A percentile compares a stretch with the other conserved stretches of the same genome.
Conservation (phyloP, 1,140 invertebrate genomes). For the Cotesia typhae region DNA sequence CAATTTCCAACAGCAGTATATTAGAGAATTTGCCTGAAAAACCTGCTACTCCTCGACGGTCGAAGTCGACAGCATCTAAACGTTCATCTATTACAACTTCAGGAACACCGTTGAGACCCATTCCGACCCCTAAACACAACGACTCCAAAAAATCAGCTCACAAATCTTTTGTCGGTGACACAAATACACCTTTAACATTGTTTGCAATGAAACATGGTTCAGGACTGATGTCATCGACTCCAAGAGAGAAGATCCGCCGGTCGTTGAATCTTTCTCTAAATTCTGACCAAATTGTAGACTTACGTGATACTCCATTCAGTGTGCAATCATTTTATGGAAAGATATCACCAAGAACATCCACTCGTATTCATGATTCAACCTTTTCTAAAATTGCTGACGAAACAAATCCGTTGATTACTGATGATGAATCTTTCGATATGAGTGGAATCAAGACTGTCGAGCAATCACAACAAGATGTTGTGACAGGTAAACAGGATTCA, state of each 20-base stretch:
- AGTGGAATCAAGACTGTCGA: slow-evolving; percentile 37
- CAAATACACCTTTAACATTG: slow-evolving; percentile 27
- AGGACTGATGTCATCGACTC: slow-evolving; percentile 40
- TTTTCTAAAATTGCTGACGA: slow-evolving; percentile 40
- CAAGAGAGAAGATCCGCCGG: slow-evolving; percentile 27
- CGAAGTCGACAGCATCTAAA: slow-evolving; percentile 27
- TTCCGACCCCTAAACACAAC: background rate
- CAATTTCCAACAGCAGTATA: slow-evolving; percentile 8
- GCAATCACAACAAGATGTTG: slow-evolving; percentile 21
- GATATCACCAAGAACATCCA: slow-evolving; percentile 26
- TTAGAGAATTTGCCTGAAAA: slow-evolving; percentile 20
- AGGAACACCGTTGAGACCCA: slow-evolving; percentile 31
- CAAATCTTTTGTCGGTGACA: slow-evolving; percentile 43
- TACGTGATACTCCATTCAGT: slow-evolving; percentile 26
- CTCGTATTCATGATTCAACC: background rate
- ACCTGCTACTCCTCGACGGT: slow-evolving; percentile 30
- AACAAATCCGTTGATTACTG: slow-evolving; percentile 42
- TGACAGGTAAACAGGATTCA: background rate
- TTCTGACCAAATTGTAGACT: background rate
- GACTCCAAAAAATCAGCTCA: slow-evolving; percentile 11
- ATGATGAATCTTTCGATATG: slow-evolving; percentile 38
- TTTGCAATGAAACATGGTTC: background rate
- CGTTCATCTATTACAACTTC: slow-evolving; percentile 26
- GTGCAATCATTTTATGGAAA: slow-evolving; percentile 31
- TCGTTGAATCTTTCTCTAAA: slow-evolving; percentile 37